Base-by-base conservation (phyloP, 2,113 vertebrate species). In the Lampris incognitus region DNA sequence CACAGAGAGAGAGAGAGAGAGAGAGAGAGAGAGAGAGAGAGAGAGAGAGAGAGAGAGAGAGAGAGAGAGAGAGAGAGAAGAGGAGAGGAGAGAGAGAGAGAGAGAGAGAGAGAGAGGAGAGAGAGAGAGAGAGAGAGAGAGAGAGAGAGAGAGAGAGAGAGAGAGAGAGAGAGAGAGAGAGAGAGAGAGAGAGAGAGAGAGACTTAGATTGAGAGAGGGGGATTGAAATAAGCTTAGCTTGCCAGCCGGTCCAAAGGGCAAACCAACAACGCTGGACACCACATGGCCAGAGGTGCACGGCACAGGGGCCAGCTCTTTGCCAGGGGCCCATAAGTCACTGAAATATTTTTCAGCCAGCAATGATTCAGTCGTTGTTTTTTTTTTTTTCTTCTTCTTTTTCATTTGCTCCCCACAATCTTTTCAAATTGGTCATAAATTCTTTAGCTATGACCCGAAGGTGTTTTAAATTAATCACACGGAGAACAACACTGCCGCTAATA, bases 171-270 rank as follows among this genome's bases (percentile, higher is more conserved):
- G 60, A 49, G 36, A 42, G 62, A 56, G 5, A 13, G 63, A 57
- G 44, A 44, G 75, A 74, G 67, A 61, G 58, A 81, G 56, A 58
- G 56, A 58, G 56, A 58, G 56, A 40, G 50, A 68, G 66, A 54
- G 9, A 66, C 36, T 54, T 5, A 42, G 51, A 42, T 3, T n/a
- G 36, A 42, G 57, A 6, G 6, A 41, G 40, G 61, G 48, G 67
- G 59, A 69, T 79, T 78, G 69, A 84, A 82, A 83, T 51, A 60
- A 65, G 49, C 49, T 62, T n/a, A 62, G 68, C 72, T 72, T 66
- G 78, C 83, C 87, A 89, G 78, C 24, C 85, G 66, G 61, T 59
- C 64, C 41, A 81, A 70, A 84, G 83, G 84, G 69, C 62, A 36
- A 78, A 78, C 55, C 56, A 72, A 78, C 79, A 64, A 44, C 57